These are phyloP conservation scores for Podabrus alpinus DNA, from an alignment of 2,888 invertebrate genomes.

Conservation along the genomic window DNA sequence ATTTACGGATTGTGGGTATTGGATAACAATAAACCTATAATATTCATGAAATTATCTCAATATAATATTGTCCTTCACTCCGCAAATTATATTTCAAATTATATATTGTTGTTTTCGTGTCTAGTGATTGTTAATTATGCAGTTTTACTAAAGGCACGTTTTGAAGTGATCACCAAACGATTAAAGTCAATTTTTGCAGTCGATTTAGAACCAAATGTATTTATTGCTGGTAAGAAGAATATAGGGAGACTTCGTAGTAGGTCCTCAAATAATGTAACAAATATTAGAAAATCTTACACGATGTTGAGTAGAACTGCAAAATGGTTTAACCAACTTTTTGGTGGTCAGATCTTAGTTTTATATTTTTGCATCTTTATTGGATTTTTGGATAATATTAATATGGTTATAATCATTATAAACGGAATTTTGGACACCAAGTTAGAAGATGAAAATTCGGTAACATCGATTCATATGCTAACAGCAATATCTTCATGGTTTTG, in stretches of 20 bases:
- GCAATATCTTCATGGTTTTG: too few relatives aligned
- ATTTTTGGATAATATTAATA: neutral
- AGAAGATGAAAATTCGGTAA: too few relatives aligned
- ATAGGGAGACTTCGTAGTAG: neutral
- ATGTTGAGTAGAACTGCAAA: neutral
- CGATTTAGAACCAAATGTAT: neutral
- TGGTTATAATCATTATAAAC: neutral
- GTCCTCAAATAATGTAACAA: neutral
- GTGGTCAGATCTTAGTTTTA: neutral
- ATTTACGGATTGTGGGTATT: neutral
- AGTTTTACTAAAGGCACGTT: neutral
- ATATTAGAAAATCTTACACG: neutral
- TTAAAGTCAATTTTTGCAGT: neutral
- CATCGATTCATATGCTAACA: too few relatives aligned
- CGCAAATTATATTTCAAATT: neutral
- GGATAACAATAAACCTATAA: neutral
- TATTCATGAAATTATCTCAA: neutral
- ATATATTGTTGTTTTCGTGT: neutral
- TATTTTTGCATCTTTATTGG: neutral
- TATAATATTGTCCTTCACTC: neutral
- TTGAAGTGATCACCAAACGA: neutral
- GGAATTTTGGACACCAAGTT: too few relatives aligned
- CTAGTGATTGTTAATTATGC: neutral
- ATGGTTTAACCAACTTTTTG: neutral
- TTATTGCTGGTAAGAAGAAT: neutral